phyloP scores from a whole-genome alignment of 2,113 vertebrate species.

The Dasyornis broadbenti region DNA sequence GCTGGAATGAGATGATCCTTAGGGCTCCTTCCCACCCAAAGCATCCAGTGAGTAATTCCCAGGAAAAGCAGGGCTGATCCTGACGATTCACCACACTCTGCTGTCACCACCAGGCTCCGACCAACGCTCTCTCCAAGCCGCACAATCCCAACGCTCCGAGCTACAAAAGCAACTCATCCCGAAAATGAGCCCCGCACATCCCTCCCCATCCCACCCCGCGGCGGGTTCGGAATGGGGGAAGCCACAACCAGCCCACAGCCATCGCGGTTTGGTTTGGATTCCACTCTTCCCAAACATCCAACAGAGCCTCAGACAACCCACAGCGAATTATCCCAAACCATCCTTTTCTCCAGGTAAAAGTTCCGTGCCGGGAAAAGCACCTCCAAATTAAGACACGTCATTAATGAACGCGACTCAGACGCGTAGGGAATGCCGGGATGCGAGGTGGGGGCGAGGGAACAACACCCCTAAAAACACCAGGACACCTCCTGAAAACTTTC shows the following conservation, averaged over 20 bases:
- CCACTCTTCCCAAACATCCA: not conserved
- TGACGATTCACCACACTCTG: accelerated
- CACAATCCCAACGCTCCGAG: accelerated
- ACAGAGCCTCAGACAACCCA: accelerated
- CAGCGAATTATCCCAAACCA: not conserved
- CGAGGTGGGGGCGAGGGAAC: accelerated
- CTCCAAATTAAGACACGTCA: accelerated
- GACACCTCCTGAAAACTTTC: not conserved
- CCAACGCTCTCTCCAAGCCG: not conserved
- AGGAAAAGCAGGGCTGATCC: not conserved
- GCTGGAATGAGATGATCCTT: not conserved
- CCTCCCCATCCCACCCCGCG: accelerated
- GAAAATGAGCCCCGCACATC: accelerated
- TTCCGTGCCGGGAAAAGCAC: accelerated
- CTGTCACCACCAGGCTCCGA: accelerated
- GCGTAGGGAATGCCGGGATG: accelerated
- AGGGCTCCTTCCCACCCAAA: not conserved
- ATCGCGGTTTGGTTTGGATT: accelerated
- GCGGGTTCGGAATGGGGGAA: accelerated
- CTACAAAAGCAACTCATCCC: not conserved
- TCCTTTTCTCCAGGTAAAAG: not conserved
- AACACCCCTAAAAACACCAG: not conserved
- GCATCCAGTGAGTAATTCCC: not conserved
- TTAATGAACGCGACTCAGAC: accelerated
- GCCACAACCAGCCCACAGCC: accelerated